These are phyloP conservation scores for Lordiphosa clarofinis DNA, from an alignment of 1,140 invertebrate species.

Conservation along the genomic window DNA sequence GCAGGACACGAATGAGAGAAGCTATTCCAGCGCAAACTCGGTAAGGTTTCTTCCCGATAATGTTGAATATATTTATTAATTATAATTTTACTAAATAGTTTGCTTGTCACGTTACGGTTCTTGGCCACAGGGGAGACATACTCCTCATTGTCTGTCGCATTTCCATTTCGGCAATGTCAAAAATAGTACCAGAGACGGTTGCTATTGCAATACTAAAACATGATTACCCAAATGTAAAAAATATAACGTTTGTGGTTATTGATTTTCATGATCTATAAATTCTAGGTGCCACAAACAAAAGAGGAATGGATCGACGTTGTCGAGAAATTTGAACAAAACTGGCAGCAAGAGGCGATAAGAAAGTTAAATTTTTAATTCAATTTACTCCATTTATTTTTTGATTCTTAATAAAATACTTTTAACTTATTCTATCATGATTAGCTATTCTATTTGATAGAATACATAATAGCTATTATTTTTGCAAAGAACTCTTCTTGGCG, in stretches of 20 bases:
- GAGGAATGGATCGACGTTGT: neutral
- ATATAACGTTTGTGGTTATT: neutral
- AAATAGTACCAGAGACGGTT: neutral
- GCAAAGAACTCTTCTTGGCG: no score
- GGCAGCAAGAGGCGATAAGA: no score
- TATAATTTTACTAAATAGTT: neutral
- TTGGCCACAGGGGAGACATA: neutral
- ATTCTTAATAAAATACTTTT: no score
- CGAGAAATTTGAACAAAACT: no score
- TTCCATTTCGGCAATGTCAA: neutral
- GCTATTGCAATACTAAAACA: neutral
- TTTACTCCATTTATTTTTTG: no score
- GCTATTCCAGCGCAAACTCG: neutral
- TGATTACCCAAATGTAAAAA: neutral
- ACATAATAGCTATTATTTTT: no score
- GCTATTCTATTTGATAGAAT: no score
- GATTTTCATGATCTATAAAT: neutral
- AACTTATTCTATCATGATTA: no score
- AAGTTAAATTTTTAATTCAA: no score
- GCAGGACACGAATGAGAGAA: slow-evolving; percentile 5
- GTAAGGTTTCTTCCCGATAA: neutral
- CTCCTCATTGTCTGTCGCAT: neutral
- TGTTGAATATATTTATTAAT: no score
- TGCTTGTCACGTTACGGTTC: slow-evolving; percentile 1
- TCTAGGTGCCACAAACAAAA: neutral